Conservation (phyloP, 2,113 vertebrate species). For the Otocyon megalotis region DNA sequence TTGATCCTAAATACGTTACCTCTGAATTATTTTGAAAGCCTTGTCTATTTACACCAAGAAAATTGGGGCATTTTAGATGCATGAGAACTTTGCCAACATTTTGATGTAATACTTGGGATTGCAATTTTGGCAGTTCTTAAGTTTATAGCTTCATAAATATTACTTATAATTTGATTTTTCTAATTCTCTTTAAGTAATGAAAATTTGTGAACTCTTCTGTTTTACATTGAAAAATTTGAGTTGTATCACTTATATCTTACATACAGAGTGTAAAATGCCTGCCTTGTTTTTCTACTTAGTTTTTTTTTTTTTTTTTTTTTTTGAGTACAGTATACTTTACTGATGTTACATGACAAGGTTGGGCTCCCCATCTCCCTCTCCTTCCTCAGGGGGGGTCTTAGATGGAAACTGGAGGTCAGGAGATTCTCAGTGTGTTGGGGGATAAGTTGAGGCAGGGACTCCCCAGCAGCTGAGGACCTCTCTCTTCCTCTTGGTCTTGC, state of each 20-base stretch:
- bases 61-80: background rate
- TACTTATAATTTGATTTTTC: background rate
- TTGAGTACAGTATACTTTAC: too few relatives aligned
- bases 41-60: background rate
- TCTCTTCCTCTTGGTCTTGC: too few relatives aligned
- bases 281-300: background rate
- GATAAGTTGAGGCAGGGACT: too few relatives aligned
- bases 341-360: too few relatives aligned
- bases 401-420: too few relatives aligned
- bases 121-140: background rate
- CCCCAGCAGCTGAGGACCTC: too few relatives aligned
- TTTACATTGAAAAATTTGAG: background rate
- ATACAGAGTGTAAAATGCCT: background rate
- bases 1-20: background rate
- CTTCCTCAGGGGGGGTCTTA: too few relatives aligned
- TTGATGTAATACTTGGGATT: background rate
- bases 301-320: background rate
- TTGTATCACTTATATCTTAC: background rate
- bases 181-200: background rate
- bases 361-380: too few relatives aligned
- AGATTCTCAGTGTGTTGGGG: too few relatives aligned
- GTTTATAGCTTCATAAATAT: background rate
- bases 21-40: background rate
- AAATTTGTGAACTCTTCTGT: background rate
- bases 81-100: background rate